A percentile compares a stretch with the other conserved stretches of the same genome.
These are phyloP conservation scores for Harpalus rubripes DNA, from an alignment of 2,888 invertebrate species.

Conservation along the genomic window DNA sequence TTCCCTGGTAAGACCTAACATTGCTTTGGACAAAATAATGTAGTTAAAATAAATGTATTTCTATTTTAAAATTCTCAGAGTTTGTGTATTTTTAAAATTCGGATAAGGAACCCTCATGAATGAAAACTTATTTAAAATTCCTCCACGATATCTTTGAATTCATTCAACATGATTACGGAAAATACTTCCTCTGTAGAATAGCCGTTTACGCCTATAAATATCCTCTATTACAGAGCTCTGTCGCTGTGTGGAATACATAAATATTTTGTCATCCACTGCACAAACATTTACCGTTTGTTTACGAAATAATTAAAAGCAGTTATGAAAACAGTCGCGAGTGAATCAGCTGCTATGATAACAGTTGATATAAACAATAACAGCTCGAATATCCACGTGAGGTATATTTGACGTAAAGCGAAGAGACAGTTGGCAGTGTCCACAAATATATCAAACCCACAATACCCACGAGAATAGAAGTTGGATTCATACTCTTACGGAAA, in stretches of 20 bases:
- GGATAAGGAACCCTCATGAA: background rate
- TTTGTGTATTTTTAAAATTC: slow-evolving; percentile 7
- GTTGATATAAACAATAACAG: slow-evolving; percentile 6
- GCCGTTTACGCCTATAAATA: slow-evolving; percentile 21
- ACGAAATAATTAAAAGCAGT: slow-evolving; percentile 16
- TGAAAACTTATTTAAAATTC: slow-evolving; percentile 19
- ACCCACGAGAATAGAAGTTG: background rate
- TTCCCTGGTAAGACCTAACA: too few relatives aligned
- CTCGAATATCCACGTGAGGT: slow-evolving; percentile 8
- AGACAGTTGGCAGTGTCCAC: slow-evolving; percentile 6
- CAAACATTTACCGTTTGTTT: slow-evolving; percentile 18
- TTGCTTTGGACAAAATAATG: too few relatives aligned
- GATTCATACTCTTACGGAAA: background rate
- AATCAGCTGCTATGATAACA: background rate
- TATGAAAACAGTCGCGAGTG: slow-evolving; percentile 4
- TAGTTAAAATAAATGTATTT: background rate
- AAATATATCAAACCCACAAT: slow-evolving; percentile 28
- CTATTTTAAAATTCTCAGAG: background rate
- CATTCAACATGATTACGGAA: background rate
- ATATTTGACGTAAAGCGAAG: background rate
- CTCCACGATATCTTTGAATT: background rate
- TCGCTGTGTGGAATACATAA: slow-evolving; percentile 6
- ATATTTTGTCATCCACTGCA: slow-evolving; percentile 16
- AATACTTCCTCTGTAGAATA: slow-evolving; percentile 26
- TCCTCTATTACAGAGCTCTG: background rate